Conservation (phyloP, 2,797 vertebrate genomes). For the Caiman crocodilus region DNA sequence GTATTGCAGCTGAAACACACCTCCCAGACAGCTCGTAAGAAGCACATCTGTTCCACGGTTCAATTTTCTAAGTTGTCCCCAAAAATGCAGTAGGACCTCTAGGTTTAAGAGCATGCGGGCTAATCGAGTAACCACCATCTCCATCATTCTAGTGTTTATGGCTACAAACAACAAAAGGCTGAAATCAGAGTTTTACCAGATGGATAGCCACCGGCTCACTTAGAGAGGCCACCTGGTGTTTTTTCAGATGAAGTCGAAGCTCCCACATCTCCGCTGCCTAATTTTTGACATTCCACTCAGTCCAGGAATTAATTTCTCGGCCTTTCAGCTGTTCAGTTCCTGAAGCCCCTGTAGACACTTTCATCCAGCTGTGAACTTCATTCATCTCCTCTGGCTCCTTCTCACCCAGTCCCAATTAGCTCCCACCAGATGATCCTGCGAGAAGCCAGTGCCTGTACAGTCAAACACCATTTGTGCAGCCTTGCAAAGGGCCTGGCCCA, state of each 20-base stretch:
- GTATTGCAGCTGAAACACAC: not conserved
- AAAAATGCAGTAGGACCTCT: not conserved
- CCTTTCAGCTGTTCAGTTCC: conserved; percentile 43
- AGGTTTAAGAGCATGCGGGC: not conserved
- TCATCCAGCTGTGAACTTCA: conserved; percentile 58
- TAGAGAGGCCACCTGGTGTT: conserved; percentile 32
- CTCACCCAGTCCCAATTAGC: rapidly evolving
- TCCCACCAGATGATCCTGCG: rapidly evolving
- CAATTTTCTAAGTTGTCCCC: not conserved
- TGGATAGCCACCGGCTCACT: not conserved
- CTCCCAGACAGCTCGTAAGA: not conserved
- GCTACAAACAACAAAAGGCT: not conserved
- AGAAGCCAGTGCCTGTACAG: rapidly evolving
- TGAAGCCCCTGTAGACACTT: not conserved
- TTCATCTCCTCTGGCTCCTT: not conserved
- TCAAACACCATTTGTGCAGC: rapidly evolving
- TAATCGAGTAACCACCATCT: not conserved
- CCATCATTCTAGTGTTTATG: not conserved
- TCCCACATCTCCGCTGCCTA: conserved; percentile 43
- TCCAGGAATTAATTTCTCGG: not conserved
- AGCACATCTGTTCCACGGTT: not conserved
- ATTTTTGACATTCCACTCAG: conserved; percentile 77
- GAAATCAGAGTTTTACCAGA: not conserved
- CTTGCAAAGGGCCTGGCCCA: not conserved
- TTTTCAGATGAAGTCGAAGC: rapidly evolving